A percentile compares a stretch with the other conserved stretches of the same genome.
Evolutionary conservation across 2,797 vertebrate species (phyloP).

Genomic region (Pelodytes ibericus): DNA sequence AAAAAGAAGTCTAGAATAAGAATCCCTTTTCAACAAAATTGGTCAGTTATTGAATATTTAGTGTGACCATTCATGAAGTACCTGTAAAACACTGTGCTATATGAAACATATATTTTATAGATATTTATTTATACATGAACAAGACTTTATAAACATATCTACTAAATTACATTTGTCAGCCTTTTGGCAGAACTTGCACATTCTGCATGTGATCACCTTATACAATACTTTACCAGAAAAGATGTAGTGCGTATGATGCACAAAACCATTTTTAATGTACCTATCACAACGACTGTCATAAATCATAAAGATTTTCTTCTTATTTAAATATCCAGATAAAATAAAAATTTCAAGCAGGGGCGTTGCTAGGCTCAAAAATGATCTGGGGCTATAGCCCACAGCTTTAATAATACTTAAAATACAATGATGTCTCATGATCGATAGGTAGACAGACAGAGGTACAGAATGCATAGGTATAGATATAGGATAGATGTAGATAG

Average conservation of each 20-base stretch:
- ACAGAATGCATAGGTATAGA: too few species aligned
- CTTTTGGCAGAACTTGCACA: slow-evolving; percentile 12
- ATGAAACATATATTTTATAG: slow-evolving; percentile 38
- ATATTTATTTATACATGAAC: slow-evolving; percentile 34
- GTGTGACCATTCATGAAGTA: slow-evolving; percentile 40
- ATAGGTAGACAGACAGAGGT: too few species aligned
- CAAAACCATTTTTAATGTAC: slow-evolving; percentile 25
- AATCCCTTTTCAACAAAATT: slow-evolving; percentile 14
- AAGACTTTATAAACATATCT: slow-evolving; percentile 38
- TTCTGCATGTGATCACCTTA: slow-evolving; percentile 22
- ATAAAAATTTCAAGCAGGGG: slow-evolving; percentile 20
- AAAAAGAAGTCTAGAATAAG: too few species aligned
- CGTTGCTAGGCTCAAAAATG: too few species aligned
- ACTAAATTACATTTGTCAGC: slow-evolving; percentile 51
- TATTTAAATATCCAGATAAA: slow-evolving; percentile 29
- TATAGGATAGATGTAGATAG: too few species aligned
- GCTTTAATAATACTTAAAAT: too few species aligned
- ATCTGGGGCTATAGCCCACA: too few species aligned
- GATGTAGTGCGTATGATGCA: slow-evolving; percentile 19
- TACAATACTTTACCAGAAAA: slow-evolving; percentile 27
- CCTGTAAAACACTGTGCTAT: slow-evolving; percentile 49
- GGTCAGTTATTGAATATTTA: slow-evolving; percentile 9
- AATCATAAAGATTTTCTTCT: too few species aligned
- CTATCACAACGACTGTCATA: slow-evolving; percentile 33
- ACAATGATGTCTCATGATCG: too few species aligned